Base-by-base conservation (phyloP, 2,888 invertebrate genomes). In the Aquatica leii region DNA sequence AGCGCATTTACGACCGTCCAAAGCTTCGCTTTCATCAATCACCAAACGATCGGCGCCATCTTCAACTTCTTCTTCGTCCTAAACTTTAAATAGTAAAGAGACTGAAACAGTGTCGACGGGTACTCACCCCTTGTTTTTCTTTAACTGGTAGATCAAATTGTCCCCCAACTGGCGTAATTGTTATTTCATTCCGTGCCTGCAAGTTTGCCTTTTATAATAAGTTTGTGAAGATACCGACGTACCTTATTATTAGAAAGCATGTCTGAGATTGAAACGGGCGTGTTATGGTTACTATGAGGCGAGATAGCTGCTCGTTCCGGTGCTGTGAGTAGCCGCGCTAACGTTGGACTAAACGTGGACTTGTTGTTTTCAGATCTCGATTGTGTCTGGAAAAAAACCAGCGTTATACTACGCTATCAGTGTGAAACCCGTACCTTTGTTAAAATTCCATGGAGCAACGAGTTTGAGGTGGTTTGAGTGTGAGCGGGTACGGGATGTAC, bases 281-380 rank as follows among this genome's bases (percentile, higher is more conserved):
- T 66, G 59, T 77, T 72, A 17, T 69, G 66, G 17, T 52, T 59
- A 6, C 24, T 21, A 20, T 57, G 52, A 8, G 62, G 59, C 6
- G 62, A 58, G 48, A 52, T 57, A 17, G 66, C 51, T n/a, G 67
- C 57, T 53, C 59, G 46, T 73, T 82, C 82, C 3, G 82, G 82
- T 63, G 92, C 91, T 69, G 92, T 93, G 74, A 93, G 85, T 72
- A 93, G 86, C 81, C 91, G 86, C 70, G 92, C 92, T 81, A 93
- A 85, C 73, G 93, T 93, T 69, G 92, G 92, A 74, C 92, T 92
- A 83, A 89, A 91, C 74, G 89, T 87, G 72, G 89, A 86, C 75
- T 86, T 83, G 37, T 80, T 81, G 41, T 70, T 81, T 24, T 70
- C 70, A 20, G 71, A 59, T 55, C 17, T 34, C n/a, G 76, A 64